phyloP scores from a whole-genome alignment of 2,113 vertebrate genomes.

The Fregetta grallaria region DNA sequence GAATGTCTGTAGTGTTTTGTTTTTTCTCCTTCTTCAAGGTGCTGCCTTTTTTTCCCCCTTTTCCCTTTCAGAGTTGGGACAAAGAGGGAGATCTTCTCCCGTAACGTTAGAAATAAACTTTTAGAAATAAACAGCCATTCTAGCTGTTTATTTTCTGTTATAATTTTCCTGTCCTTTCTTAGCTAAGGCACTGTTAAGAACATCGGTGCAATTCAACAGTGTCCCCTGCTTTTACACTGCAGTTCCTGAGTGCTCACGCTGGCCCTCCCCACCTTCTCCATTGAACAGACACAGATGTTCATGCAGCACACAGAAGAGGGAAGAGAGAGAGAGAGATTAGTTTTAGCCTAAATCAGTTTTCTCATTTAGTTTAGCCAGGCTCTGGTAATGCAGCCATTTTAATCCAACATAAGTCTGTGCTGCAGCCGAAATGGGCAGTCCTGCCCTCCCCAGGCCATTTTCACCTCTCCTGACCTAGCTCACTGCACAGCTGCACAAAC shows the following conservation, averaged over 20 bases:
- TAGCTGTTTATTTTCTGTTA: background rate
- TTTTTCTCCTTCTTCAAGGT: background rate
- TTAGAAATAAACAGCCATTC: too few species aligned
- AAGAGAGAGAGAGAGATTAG: background rate
- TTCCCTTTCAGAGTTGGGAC: background rate
- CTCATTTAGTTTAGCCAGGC: conserved; percentile 4
- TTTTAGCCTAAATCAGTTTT: background rate
- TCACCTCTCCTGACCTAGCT: conserved; percentile 45
- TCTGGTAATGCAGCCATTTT: conserved; percentile 8
- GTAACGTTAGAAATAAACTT: background rate
- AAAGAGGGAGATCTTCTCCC: background rate
- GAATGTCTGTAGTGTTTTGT: background rate
- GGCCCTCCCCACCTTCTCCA: background rate
- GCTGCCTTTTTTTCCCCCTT: background rate
- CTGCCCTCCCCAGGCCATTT: background rate
- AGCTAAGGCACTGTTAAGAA: background rate
- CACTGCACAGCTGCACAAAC: conserved; percentile 12
- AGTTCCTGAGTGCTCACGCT: background rate
- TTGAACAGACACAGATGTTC: background rate
- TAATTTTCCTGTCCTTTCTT: background rate
- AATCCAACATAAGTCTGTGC: background rate
- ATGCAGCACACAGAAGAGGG: background rate
- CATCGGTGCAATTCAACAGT: background rate
- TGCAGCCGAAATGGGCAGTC: conserved; percentile 2
- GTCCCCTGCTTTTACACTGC: background rate